Evolutionary conservation across 2,797 vertebrate genomes (phyloP), one percentile per base, ranked within the genome.

Genomic region (Apogon hyalosoma): DNA sequence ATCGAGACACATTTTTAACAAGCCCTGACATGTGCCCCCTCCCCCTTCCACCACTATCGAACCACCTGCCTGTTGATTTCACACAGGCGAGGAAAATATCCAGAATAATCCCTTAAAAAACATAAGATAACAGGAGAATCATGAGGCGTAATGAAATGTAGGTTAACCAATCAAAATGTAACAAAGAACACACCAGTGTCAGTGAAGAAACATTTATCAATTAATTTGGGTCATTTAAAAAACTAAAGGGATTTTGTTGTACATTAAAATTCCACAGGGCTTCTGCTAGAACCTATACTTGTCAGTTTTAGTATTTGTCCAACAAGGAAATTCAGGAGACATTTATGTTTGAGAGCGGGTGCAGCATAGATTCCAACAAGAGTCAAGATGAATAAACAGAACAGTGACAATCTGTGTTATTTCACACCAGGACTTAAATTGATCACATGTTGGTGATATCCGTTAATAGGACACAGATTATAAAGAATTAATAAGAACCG

Each of bases 1-100:
- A 75, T 40, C 42, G 18, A 72, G 28, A 63, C 49, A 63, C 40
- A 66, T 63, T 81, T 73, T 40, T 55, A 69, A 76, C 83, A 86
- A 78, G 86, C 43, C 45, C 16, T 8, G 55, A 80, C 85, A 79
- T 33, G 52, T 42, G 7, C 8, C 5, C 49, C 40, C 52, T 45
- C 8, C 4, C 9, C 18, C 39, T 36, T 16, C 21, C 12, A 14
- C 18, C 42, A 12, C 13, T 11, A 14, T 0, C 53, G 10, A 13
- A 5, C 47, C 47, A 61, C 43, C 49, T 66, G 67, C 31, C 38
- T 46, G 33, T 28, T 56, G 56, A 56, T 55, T 56, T 45, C 43
- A n/a, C n/a, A 70, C 11, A 65, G 47, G 49, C 40, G 19, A 18
- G 28, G 14, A 50, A 14, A 56, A 50, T 19, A 21, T 14, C 10